Conservation (phyloP, 2,113 vertebrate species). For the Sclerurus mexicanus region DNA sequence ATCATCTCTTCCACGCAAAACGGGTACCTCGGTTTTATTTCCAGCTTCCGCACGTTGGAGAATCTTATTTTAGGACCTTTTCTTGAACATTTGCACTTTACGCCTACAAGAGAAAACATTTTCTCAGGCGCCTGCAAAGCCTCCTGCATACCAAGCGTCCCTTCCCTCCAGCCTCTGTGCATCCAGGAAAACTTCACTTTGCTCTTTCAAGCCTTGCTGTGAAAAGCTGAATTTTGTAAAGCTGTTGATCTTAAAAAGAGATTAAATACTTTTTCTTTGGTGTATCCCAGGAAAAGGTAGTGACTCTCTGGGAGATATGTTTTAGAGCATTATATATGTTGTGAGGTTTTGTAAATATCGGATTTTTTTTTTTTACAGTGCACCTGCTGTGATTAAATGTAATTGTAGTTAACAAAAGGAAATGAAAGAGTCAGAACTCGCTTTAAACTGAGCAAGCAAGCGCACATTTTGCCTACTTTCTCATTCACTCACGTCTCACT, state of each 20-base stretch:
- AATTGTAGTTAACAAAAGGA: neutral
- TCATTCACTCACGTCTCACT: accelerated
- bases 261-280: neutral
- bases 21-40: slow-evolving; percentile 95
- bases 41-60: slow-evolving; percentile 96
- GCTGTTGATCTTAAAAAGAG: neutral
- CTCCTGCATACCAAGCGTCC: neutral
- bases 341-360: neutral
- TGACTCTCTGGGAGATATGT: neutral
- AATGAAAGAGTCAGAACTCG: neutral
- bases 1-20: slow-evolving; percentile 98
- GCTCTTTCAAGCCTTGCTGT: neutral
- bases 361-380: neutral
- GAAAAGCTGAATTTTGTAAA: neutral
- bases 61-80: slow-evolving; percentile 98
- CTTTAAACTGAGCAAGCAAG: neutral
- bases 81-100: slow-evolving; percentile 95
- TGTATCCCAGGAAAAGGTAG: neutral
- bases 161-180: neutral
- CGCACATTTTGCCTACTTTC: neutral
- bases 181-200: neutral
- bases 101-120: slow-evolving; percentile 77
- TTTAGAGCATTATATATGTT: neutral
- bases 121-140: slow-evolving; percentile 16
- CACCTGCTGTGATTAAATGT: slow-evolving; percentile 51